Conservation (phyloP, 2,797 vertebrate genomes). For the Scomberomorus guttatus region DNA sequence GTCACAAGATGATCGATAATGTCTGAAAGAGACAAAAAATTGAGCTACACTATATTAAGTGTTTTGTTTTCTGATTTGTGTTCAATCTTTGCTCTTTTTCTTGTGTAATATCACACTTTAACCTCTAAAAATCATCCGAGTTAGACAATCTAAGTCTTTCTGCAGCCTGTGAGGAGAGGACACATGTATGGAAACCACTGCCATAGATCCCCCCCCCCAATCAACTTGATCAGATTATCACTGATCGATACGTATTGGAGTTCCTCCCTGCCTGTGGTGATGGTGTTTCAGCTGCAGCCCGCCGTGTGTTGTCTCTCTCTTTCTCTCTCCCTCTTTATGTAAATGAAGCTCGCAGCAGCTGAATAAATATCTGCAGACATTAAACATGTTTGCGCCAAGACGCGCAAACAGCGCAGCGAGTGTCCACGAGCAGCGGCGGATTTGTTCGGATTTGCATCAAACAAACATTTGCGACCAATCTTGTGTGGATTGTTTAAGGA, state of each 20-base stretch:
- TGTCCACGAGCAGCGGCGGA: conserved; percentile 78
- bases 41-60: too few species aligned
- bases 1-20: background rate
- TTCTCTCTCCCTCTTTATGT: conserved; percentile 51
- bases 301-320: background rate
- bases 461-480: conserved; percentile 82
- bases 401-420: conserved; percentile 74
- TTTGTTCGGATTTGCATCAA: conserved; percentile 84
- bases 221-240: conserved; percentile 36
- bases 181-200: background rate
- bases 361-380: conserved; percentile 82
- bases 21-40: background rate
- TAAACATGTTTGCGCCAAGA: conserved; percentile 81
- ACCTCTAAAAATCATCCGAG: background rate
- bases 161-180: too few species aligned
- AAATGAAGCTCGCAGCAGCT: conserved; percentile 78
- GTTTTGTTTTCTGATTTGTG: too few species aligned
- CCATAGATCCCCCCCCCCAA: background rate
- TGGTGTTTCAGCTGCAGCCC: conserved; percentile 33
- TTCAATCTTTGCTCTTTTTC: background rate
- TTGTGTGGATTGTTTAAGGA: conserved; percentile 71
- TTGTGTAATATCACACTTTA: background rate
- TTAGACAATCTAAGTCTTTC: too few species aligned
- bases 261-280: background rate
- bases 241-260: conserved; percentile 40